A percentile compares a stretch with the other conserved stretches of the same genome.
These are phyloP conservation scores for Drosophila kohkoa DNA, from an alignment of 1,140 invertebrate genomes.

Conservation along the genomic window DNA sequence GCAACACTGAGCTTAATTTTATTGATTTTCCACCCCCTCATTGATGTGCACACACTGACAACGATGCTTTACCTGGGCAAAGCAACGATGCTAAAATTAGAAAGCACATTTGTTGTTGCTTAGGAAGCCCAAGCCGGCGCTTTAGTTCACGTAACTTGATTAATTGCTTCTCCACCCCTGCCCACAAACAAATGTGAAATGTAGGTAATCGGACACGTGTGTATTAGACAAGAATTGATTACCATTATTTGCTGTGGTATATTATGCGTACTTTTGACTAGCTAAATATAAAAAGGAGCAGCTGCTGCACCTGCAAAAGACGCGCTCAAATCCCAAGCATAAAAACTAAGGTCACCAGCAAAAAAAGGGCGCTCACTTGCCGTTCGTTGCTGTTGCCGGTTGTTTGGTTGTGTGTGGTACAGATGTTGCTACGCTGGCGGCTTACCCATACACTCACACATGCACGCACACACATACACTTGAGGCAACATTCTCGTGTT, in stretches of 20 bases:
- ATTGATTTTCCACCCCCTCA: conserved; percentile 68
- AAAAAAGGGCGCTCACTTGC: conserved; percentile 73
- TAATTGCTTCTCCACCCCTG: conserved; percentile 39
- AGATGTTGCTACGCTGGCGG: conserved; percentile 72
- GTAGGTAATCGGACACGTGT: conserved; percentile 60
- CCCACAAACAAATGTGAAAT: conserved; percentile 15
- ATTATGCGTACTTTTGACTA: conserved; percentile 1
- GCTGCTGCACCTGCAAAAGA: conserved; percentile 56
- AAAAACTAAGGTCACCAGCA: conserved; percentile 63
- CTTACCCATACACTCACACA: conserved; percentile 39
- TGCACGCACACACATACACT: conserved; percentile 21
- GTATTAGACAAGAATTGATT: conserved; percentile 52
- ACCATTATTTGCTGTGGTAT: conserved; percentile 7
- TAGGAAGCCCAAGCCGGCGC: conserved; percentile 28
- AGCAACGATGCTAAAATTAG: conserved; percentile 63
- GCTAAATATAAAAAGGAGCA: neutral
- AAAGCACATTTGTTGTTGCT: conserved; percentile 41
- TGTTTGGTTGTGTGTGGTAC: conserved; percentile 51
- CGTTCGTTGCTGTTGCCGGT: conserved; percentile 55
- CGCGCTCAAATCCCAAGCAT: conserved; percentile 61
- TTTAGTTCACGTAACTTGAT: conserved; percentile 49
- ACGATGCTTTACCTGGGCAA: conserved; percentile 43
- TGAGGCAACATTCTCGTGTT: conserved; percentile 35
- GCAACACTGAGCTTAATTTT: conserved; percentile 73
- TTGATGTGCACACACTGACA: conserved; percentile 15